Base-by-base conservation (phyloP, 2,797 vertebrate species). In the Coendou prehensilis region DNA sequence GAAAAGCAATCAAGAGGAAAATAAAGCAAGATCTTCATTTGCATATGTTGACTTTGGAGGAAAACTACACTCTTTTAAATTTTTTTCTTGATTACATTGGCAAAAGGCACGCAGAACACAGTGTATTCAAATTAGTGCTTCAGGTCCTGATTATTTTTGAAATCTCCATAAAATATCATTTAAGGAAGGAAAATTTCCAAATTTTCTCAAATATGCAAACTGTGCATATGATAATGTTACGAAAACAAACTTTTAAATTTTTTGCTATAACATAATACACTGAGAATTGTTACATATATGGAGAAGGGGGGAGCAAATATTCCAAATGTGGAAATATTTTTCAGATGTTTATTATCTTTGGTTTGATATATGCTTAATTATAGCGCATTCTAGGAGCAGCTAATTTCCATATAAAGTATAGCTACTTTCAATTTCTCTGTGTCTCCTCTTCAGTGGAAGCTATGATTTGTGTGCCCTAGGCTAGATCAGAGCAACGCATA, bases 391-490 rank as follows among this genome's bases (percentile, higher is more conserved):
- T 96, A 95, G 93, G 94, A 98, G 97, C 93, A 98, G 96, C 98
- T 98, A 96, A 98, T 99, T 99, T 98, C 98, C 98, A 98, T 98
- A 98, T 98, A 98, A 98, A 98, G 97, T 98, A 96, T 97, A 97
- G 94, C 95, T 98, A 97, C 98, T 98, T 98, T 97, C 98, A 96
- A 94, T 98, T 98, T 98, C 98, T 96, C 97, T 97, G 33, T 93
- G 82, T 90, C 92, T 95, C 97, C 75, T 97, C 94, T 98, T 97
- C 97, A 98, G 95, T 87, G 87, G 83, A 98, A 97, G 96, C 97
- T 98, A 98, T 98, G 98, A 99, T 99, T 99, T 98, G 98, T 98
- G 97, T 98, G 98, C 98, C 98, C 97, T 89, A 93, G 98, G 98
- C 98, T 98, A 98, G 96, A 98, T 98, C 97, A 98, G 97, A 98